phyloP scores from a whole-genome alignment of 1,140 invertebrate genomes.

The Drosophila mauritiana region DNA sequence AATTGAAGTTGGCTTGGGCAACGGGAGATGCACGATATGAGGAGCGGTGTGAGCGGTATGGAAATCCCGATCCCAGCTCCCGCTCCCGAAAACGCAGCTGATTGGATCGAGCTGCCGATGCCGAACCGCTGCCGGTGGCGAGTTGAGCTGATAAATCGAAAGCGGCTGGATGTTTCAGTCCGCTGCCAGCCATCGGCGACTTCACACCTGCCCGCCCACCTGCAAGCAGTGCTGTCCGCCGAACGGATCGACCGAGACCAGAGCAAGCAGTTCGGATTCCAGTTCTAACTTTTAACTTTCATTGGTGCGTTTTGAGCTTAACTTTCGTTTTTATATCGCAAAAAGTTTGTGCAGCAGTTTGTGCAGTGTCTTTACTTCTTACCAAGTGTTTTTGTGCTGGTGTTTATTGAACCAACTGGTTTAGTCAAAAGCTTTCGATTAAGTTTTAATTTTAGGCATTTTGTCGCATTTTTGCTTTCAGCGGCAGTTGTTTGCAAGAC shows the following conservation, averaged over 20 bases:
- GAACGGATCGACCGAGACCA: slow-evolving; percentile 19
- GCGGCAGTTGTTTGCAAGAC: slow-evolving; percentile 14
- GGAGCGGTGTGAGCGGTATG: slow-evolving; percentile 31
- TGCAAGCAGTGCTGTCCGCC: slow-evolving; percentile 38
- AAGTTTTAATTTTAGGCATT: slow-evolving; percentile 60
- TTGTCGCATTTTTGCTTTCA: slow-evolving; percentile 7
- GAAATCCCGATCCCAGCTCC: slow-evolving; percentile 26
- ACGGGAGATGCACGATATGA: slow-evolving; percentile 26
- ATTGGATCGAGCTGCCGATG: slow-evolving; percentile 2
- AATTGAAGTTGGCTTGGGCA: slow-evolving; percentile 47
- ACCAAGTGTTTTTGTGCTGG: slow-evolving; percentile 30
- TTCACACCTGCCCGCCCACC: slow-evolving; percentile 59
- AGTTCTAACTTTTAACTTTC: slow-evolving; percentile 34
- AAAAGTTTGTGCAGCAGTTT: slow-evolving; percentile 31
- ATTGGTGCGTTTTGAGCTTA: slow-evolving; percentile 24
- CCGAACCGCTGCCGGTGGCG: slow-evolving; percentile 12
- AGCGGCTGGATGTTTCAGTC: slow-evolving; percentile 55
- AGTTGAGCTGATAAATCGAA: slow-evolving; percentile 52
- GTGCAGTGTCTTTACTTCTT: slow-evolving; percentile 21
- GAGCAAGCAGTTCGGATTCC: slow-evolving; percentile 19
- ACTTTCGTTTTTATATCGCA: not conserved
- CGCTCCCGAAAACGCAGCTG: slow-evolving; percentile 17
- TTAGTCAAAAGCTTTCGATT: slow-evolving; percentile 58
- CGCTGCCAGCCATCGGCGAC: slow-evolving; percentile 75
- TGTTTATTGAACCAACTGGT: slow-evolving; percentile 46